Conservation (phyloP, 2,797 vertebrate genomes). For the Anomalospiza imberbis region DNA sequence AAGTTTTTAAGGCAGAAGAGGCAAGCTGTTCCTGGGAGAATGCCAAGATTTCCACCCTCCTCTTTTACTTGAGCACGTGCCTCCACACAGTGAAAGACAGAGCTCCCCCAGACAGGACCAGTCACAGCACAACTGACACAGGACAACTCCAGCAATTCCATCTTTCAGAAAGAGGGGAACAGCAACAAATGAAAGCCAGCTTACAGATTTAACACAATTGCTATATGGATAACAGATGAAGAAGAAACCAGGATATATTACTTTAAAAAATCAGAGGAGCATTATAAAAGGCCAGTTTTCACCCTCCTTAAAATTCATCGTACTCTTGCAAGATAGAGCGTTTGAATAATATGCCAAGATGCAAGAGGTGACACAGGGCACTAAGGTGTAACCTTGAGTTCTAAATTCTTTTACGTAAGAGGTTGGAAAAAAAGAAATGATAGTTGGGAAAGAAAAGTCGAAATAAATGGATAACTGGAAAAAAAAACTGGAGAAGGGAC, state of each 20-base stretch:
- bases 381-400: not conserved
- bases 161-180: not conserved
- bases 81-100: not conserved
- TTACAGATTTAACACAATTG: not conserved
- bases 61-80: not conserved
- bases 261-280: not conserved
- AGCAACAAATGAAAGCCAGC: not conserved
- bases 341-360: not conserved
- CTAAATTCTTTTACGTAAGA: not conserved
- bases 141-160: not conserved
- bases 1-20: not conserved
- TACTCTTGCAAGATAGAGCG: not conserved
- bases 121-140: not conserved
- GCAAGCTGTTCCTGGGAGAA: not conserved
- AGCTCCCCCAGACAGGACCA: not conserved
- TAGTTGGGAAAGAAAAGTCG: not conserved
- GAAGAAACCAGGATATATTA: not conserved
- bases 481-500: not conserved
- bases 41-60: not conserved
- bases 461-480: not conserved
- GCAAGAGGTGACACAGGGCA: not conserved
- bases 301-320: not conserved
- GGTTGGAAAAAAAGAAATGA: not conserved
- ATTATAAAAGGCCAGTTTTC: not conserved
- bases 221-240: not conserved